Percentiles rank a stretch among this genome's conserved stretches.
phyloP scores from a whole-genome alignment of 2,113 vertebrate species.

The Picathartes gymnocephalus region DNA sequence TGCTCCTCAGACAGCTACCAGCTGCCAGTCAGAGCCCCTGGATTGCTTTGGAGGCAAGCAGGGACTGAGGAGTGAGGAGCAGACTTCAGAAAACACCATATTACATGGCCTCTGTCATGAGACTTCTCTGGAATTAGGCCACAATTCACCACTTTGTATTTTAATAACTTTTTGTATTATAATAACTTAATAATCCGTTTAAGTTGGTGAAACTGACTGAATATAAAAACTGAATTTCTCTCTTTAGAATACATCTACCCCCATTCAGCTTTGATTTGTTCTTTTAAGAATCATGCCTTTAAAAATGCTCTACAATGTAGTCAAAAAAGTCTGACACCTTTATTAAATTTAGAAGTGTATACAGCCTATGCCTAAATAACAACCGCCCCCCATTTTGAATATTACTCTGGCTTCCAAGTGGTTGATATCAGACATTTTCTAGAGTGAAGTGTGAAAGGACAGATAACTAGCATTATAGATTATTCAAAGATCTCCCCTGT shows the following conservation, averaged over 20 bases:
- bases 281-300: not conserved
- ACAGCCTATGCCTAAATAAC: not conserved
- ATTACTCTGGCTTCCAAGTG: not conserved
- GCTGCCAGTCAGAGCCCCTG: not conserved
- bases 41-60: not conserved
- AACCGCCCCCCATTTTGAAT: not conserved
- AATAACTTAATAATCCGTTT: not conserved
- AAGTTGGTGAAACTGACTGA: not conserved
- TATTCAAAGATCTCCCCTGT: not conserved
- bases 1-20: not conserved
- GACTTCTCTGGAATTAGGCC: not conserved
- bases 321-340: not conserved
- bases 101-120: fast-evolving
- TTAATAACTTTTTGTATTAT: too few relatives aligned
- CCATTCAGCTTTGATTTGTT: not conserved
- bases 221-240: not conserved
- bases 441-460: not conserved
- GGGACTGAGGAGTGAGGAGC: not conserved
- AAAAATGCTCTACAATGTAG: not conserved
- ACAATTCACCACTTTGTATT: not conserved
- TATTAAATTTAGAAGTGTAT: not conserved
- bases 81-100: not conserved
- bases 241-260: not conserved
- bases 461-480: not conserved
- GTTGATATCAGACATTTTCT: not conserved